Evolutionary conservation across 2,797 vertebrate species (phyloP).

Genomic region (Adrianichthys oophorus): DNA sequence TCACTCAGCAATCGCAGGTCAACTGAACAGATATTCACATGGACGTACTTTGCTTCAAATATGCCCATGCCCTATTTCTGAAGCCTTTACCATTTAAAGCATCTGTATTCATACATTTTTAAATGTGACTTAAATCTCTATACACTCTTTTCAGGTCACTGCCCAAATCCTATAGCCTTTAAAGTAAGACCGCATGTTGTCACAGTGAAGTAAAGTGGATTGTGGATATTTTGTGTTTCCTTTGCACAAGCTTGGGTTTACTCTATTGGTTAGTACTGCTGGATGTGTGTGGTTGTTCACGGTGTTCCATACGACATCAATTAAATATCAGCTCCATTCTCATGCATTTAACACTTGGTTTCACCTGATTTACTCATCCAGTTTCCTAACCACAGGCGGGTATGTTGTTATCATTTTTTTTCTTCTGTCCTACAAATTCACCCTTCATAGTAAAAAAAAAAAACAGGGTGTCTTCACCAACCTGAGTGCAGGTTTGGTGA

Average conservation of each 20-base stretch:
- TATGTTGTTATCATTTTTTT: slow-evolving; percentile 43
- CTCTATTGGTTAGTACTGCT: slow-evolving; percentile 12
- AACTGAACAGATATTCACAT: not conserved
- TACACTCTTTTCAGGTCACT: not conserved
- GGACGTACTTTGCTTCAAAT: not conserved
- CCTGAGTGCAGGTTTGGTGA: not conserved
- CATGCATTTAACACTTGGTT: slow-evolving; percentile 70
- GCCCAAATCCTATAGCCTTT: not conserved
- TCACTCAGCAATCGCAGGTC: slow-evolving; percentile 1
- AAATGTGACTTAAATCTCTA: not conserved
- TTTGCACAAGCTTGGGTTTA: slow-evolving; percentile 10
- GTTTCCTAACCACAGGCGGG: slow-evolving; percentile 39
- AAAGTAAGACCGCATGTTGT: slow-evolving; percentile 1
- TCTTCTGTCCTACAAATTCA: slow-evolving; percentile 24
- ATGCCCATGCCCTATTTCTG: not conserved
- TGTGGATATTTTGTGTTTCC: slow-evolving; percentile 16
- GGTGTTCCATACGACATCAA: slow-evolving; percentile 60
- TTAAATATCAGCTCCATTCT: slow-evolving; percentile 68
- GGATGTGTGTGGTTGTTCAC: slow-evolving; percentile 46
- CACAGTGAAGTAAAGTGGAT: slow-evolving; percentile 4
- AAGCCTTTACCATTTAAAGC: not conserved
- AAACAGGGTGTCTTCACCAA: slow-evolving; percentile 6
- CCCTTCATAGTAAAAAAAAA: slow-evolving; percentile 7
- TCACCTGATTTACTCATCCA: slow-evolving; percentile 68
- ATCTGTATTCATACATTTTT: slow-evolving; percentile 7